phyloP scores from a whole-genome alignment of 1,140 invertebrate species.

The Sarcophaga peregrina region DNA sequence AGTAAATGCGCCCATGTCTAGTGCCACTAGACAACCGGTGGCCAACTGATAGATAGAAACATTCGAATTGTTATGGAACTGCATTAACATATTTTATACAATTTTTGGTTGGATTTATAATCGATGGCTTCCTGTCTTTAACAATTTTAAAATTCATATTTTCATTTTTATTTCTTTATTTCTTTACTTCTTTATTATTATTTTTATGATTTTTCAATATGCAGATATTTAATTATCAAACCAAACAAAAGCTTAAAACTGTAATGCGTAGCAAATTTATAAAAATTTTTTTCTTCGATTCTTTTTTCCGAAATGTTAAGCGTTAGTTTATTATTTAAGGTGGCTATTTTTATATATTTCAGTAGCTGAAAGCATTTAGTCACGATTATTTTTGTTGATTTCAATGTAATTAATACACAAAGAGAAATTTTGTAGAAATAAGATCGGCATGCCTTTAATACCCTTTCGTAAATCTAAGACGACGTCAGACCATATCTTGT shows the following conservation, averaged over 20 bases:
- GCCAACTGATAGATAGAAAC: too few species aligned
- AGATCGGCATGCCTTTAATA: too few species aligned
- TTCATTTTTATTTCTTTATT: too few species aligned
- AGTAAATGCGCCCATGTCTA: neutral
- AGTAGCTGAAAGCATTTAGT: slow-evolving; percentile 10
- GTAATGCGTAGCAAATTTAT: slow-evolving; percentile 6
- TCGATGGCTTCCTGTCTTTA: slow-evolving; percentile 9
- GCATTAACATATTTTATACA: too few species aligned
- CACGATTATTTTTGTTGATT: slow-evolving; percentile 7
- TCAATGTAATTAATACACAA: neutral
- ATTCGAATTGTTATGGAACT: neutral
- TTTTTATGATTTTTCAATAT: neutral
- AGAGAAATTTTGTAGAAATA: neutral
- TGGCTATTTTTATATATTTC: neutral
- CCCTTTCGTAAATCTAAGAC: too few species aligned
- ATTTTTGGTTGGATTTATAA: neutral
- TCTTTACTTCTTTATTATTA: too few species aligned
- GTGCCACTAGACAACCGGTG: neutral
- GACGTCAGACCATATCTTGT: too few species aligned
- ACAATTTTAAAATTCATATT: neutral
- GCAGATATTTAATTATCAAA: slow-evolving; percentile 12
- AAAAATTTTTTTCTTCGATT: neutral
- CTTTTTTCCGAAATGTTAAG: neutral
- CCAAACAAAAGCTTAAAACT: slow-evolving; percentile 1
- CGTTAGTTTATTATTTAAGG: neutral